Base-by-base conservation (phyloP, 2,888 invertebrate species). In the Euproctis similis region DNA sequence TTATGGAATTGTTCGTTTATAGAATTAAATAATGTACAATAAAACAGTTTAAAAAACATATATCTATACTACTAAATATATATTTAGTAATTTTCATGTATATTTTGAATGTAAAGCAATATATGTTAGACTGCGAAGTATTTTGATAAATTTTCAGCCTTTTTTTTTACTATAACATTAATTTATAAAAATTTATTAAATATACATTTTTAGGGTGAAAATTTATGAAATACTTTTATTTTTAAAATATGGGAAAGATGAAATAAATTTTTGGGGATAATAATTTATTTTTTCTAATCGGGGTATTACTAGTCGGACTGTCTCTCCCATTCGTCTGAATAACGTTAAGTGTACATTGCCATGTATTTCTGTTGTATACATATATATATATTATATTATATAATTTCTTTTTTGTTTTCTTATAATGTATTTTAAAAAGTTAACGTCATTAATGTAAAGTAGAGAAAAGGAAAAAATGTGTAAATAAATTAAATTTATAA, bases 401-500 rank as follows among this genome's bases (percentile, higher is more conserved):
- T 4, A 14, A 21, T 10, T 10, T 21, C 6, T 8, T 23, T 22
- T 12, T 60, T 68, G 67, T 76, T 76, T 69, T 77, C 80, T 82
- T 78, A 70, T 50, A 78, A 75, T 81, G 82, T 84, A 81, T 81
- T 82, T 82, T 80, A 76, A 80, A 71, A 76, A 77, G 77, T 82
- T 82, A 80, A 75, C 67, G 75, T 78, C 76, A 73, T 78, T 78
- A 63, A 77, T 82, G 82, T 81, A 81, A 82, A 81, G 84, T 84
- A 84, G 84, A 68, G 55, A 50, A 68, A 72, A 67, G 68, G 65
- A 77, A n/a, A n/a, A n/a, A 82, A 80, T 75, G 67, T 84, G 82
- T 81, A 84, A 75, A 82, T 82, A 82, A 60, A 80, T 81, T 82
- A 84, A 84, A 82, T 82, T 84, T 84, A 82, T 84, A 78, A 76